These are phyloP conservation scores for Antheraea mylitta DNA, from an alignment of 1,140 invertebrate species.

Conservation along the genomic window DNA sequence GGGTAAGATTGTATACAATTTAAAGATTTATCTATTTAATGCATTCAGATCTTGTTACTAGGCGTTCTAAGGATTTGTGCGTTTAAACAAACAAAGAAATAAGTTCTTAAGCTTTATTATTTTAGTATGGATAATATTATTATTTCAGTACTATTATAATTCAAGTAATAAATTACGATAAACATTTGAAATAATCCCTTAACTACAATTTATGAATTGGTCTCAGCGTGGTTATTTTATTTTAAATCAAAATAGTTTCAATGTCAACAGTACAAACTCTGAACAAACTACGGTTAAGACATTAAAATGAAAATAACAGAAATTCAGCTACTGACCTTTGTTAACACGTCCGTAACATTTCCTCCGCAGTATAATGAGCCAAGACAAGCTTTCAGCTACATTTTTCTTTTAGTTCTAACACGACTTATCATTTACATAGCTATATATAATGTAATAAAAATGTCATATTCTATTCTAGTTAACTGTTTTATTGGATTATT, in stretches of 20 bases:
- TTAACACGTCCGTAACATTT: background rate
- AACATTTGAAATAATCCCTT: background rate
- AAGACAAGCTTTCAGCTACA: background rate
- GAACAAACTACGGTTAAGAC: background rate
- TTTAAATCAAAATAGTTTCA: constrained; percentile 1
- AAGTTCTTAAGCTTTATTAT: no score
- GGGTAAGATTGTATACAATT: no score
- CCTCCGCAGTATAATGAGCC: background rate
- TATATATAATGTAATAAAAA: background rate
- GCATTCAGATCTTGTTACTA: no score
- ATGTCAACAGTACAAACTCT: background rate
- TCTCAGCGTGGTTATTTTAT: background rate
- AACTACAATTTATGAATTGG: background rate
- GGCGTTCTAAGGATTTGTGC: no score
- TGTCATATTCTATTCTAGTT: no score
- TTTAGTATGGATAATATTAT: no score
- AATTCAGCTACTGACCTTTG: background rate
- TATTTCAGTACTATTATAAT: background rate
- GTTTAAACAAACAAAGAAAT: no score
- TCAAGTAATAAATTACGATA: background rate
- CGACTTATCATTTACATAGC: no score
- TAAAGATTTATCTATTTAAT: no score
- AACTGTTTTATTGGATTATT: no score
- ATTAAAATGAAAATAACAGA: constrained; percentile 1
- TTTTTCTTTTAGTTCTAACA: background rate